Conservation (phyloP, 2,888 invertebrate species). For the Pantelozetes paolii region DNA sequence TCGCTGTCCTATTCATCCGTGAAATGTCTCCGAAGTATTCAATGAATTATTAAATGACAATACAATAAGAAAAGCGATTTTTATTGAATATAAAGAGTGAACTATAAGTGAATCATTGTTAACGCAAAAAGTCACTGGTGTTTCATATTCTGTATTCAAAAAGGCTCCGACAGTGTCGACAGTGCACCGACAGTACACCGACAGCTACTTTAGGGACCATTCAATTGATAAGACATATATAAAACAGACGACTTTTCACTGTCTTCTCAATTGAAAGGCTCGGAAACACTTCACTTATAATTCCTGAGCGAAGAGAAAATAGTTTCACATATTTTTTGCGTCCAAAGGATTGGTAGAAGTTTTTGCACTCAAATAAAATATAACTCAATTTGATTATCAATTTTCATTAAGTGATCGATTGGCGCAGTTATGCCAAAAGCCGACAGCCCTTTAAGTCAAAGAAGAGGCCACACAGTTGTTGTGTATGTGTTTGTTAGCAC, state of each 20-base stretch:
- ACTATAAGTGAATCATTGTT: background rate
- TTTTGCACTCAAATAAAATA: background rate
- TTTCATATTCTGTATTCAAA: constrained; percentile 11
- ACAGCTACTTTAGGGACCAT: constrained; percentile 17
- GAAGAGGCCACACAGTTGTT: background rate
- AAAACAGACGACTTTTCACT: background rate
- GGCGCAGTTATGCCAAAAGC: background rate
- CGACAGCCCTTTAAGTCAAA: background rate
- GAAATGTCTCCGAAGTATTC: background rate
- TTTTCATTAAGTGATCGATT: background rate
- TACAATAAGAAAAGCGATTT: background rate
- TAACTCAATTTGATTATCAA: constrained; percentile 31
- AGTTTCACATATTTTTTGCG: background rate
- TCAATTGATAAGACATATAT: background rate
- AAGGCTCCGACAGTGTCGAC: too few species aligned
- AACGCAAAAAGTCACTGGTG: background rate
- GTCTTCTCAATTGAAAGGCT: background rate
- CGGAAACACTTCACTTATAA: background rate
- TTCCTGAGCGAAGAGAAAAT: background rate
- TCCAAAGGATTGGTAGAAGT: background rate
- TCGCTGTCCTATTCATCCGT: background rate
- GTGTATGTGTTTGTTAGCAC: background rate
- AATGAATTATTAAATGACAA: constrained; percentile 19
- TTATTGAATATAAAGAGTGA: background rate
- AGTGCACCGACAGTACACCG: background rate